Percentiles rank a stretch among this genome's conserved stretches.
Conservation (phyloP, 2,888 invertebrate species). For the Gryllus longicercus region DNA sequence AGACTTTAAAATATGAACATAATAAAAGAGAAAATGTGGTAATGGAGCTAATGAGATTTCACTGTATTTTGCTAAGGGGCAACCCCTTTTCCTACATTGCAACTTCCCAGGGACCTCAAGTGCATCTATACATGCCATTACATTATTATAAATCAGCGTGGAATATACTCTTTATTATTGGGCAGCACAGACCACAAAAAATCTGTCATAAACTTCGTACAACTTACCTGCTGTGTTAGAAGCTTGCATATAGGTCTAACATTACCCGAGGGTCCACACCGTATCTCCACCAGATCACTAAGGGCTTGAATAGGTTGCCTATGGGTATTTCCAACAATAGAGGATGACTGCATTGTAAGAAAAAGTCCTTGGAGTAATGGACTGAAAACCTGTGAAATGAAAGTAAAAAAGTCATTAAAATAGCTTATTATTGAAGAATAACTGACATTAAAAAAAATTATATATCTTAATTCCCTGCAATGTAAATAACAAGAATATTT, state of each 20-base stretch:
- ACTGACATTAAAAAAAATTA: neutral
- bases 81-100: no score
- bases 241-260: conserved; percentile 74
- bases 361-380: conserved; percentile 70
- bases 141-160: no score
- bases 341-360: conserved; percentile 63
- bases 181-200: no score
- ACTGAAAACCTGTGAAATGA: conserved; percentile 52
- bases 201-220: no score
- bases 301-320: conserved; percentile 67
- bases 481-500: neutral
- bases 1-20: no score
- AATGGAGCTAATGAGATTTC: no score
- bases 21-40: no score
- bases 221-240: conserved; percentile 54
- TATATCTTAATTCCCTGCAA: neutral
- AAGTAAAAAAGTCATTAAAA: neutral
- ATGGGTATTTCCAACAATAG: conserved; percentile 66
- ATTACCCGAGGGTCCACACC: conserved; percentile 61
- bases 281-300: conserved; percentile 76
- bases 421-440: no score
- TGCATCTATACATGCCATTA: no score
- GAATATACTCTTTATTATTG: no score
- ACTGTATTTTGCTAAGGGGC: no score
- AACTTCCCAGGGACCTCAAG: no score